Evolutionary conservation across 1,140 invertebrate species (phyloP).

Genomic region (Pomacea maculata): DNA sequence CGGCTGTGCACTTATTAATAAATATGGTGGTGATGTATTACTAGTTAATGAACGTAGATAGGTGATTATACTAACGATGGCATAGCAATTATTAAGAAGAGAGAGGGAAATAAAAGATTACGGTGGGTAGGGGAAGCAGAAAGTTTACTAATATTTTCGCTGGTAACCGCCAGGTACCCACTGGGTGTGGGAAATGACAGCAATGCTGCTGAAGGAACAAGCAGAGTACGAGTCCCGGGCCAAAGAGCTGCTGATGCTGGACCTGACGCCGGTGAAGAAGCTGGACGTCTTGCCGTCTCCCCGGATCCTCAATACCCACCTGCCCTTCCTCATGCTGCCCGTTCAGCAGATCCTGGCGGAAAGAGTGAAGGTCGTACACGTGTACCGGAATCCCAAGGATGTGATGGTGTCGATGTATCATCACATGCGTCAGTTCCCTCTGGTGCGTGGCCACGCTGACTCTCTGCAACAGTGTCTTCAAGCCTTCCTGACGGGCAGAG

Average conservation of each 20-base stretch:
- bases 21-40: neutral
- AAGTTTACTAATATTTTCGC: neutral
- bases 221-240: conserved; percentile 21
- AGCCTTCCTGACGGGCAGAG: conserved; percentile 8
- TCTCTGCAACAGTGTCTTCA: conserved; percentile 4
- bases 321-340: conserved; percentile 17
- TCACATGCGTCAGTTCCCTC: conserved; percentile 8
- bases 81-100: neutral
- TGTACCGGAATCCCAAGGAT: conserved; percentile 12
- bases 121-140: neutral
- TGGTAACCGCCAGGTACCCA: conserved; percentile 31
- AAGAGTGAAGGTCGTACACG: conserved; percentile 9
- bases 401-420: conserved; percentile 18
- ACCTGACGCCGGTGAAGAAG: conserved; percentile 15
- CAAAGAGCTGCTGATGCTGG: conserved; percentile 35
- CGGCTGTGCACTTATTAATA: neutral
- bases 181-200: conserved; percentile 43
- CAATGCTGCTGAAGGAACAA: conserved; percentile 33
- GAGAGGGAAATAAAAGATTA: neutral
- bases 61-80: neutral
- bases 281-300: conserved; percentile 26
- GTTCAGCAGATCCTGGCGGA: neutral
- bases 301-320: conserved; percentile 15
- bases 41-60: neutral
- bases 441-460: neutral